These are phyloP conservation scores for Vanessa cardui DNA, from an alignment of 2,888 invertebrate species.

Conservation along the genomic window DNA sequence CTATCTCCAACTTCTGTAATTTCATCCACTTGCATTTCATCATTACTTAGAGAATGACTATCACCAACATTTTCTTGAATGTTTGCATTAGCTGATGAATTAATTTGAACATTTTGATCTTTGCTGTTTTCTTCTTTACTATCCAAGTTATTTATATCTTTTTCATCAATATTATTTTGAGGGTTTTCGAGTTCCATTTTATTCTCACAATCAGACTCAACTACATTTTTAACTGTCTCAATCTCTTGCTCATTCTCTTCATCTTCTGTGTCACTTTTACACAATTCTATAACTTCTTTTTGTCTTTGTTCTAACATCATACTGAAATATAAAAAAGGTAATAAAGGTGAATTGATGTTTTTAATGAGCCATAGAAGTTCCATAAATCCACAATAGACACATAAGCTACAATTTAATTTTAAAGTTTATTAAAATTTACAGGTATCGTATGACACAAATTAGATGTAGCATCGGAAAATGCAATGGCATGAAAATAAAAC, in stretches of 20 bases:
- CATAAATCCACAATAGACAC: too few relatives aligned
- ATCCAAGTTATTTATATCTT: conserved; percentile 6
- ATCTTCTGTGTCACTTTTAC: conserved; percentile 88
- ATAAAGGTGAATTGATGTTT: background rate
- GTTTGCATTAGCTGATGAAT: background rate
- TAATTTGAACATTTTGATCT: background rate
- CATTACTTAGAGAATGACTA: background rate
- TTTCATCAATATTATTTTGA: conserved; percentile 15
- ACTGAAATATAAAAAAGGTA: conserved; percentile 64
- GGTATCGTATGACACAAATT: too few relatives aligned
- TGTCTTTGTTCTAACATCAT: conserved; percentile 87
- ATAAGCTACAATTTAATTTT: too few relatives aligned
- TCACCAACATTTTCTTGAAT: background rate
- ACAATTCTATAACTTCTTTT: conserved; percentile 88
- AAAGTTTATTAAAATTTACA: too few relatives aligned
- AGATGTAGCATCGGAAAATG: too few relatives aligned
- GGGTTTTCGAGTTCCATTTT: conserved; percentile 26
- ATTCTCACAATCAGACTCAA: conserved; percentile 4
- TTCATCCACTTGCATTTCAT: background rate
- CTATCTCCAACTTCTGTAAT: conserved; percentile 2
- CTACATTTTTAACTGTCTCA: conserved; percentile 23
- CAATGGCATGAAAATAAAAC: too few relatives aligned
- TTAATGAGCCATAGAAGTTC: too few relatives aligned
- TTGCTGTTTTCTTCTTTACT: background rate
- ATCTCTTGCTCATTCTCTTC: conserved; percentile 48